These are phyloP conservation scores for Eptesicus fuscus DNA, from an alignment of 2,113 vertebrate genomes.

Conservation along the genomic window DNA sequence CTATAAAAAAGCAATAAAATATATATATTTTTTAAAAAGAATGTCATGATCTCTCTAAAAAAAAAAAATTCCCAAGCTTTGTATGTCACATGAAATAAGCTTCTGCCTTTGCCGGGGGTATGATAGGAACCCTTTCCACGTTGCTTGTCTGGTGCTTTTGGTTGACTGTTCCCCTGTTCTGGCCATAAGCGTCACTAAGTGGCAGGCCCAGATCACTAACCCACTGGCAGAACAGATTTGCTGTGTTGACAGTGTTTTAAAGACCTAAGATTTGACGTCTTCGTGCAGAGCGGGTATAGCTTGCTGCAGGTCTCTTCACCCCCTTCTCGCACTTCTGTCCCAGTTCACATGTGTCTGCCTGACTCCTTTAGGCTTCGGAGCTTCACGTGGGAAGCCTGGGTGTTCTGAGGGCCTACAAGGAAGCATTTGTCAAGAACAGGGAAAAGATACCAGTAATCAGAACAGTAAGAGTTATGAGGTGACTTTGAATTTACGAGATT, in stretches of 20 bases:
- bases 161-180: neutral
- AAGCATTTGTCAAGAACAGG: neutral
- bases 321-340: neutral
- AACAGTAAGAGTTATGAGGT: neutral
- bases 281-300: neutral
- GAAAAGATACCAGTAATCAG: neutral
- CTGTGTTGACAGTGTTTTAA: neutral
- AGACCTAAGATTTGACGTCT: neutral
- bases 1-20: too few relatives aligned
- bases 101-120: neutral
- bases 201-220: neutral
- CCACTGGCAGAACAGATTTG: neutral
- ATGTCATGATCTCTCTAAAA: too few relatives aligned
- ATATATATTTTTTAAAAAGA: too few relatives aligned
- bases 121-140: neutral
- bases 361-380: neutral
- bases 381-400: neutral
- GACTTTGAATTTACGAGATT: neutral
- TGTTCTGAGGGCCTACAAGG: neutral
- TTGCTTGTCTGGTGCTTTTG: neutral
- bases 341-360: neutral
- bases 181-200: neutral
- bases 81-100: neutral
- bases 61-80: neutral
- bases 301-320: neutral